Percentiles rank a stretch among this genome's conserved stretches.
phyloP scores from a whole-genome alignment of 2,113 vertebrate species.

The Cyprinus carpio region DNA sequence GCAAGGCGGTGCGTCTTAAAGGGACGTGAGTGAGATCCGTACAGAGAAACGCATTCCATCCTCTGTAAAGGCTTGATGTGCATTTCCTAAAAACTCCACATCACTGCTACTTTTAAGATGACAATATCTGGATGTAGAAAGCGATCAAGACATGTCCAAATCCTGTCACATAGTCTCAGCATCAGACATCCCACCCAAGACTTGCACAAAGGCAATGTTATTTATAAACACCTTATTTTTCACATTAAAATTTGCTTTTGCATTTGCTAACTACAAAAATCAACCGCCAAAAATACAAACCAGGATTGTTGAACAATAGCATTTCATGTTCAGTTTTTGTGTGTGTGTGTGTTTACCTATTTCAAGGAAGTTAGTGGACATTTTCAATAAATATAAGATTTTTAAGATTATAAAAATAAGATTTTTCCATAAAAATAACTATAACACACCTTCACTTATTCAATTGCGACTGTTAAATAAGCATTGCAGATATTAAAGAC shows the following conservation, averaged over 20 bases:
- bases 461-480: neutral
- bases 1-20: neutral
- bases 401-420: too few species aligned
- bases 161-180: neutral
- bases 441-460: neutral
- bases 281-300: neutral
- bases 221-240: neutral
- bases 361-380: neutral
- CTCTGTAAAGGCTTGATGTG: slow-evolving; percentile 18
- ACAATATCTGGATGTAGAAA: neutral
- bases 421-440: neutral
- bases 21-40: neutral
- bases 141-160: neutral
- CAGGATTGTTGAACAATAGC: neutral
- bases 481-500: neutral
- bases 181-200: neutral
- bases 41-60: slow-evolving; percentile 1
- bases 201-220: neutral
- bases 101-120: neutral
- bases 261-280: neutral
- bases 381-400: too few species aligned
- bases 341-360: neutral
- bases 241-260: neutral
- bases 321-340: neutral
- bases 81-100: neutral